Evolutionary conservation across 2,113 vertebrate genomes (phyloP).

Genomic region (Phylloscopus trochiloides): DNA sequence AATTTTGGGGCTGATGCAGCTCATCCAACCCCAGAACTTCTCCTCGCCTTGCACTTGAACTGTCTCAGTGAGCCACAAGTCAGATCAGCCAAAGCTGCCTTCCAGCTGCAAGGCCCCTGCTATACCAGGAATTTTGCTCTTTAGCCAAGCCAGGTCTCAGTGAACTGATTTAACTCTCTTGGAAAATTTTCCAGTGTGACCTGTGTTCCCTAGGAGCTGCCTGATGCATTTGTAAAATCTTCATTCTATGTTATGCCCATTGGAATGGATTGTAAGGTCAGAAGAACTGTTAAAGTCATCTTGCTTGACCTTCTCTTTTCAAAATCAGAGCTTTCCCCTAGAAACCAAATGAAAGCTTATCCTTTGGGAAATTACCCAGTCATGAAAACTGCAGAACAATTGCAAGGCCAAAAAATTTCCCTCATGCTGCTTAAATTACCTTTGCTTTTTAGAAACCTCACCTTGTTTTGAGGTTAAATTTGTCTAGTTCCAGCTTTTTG

Average conservation of each 20-base stretch:
- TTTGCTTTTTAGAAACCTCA: background rate
- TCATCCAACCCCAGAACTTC: background rate
- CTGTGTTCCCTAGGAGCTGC: background rate
- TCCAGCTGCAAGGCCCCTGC: background rate
- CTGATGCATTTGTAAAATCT: background rate
- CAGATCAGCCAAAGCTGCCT: background rate
- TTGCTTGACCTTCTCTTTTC: background rate
- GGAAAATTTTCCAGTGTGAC: background rate
- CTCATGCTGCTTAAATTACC: background rate
- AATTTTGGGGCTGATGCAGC: background rate
- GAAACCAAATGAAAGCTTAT: background rate
- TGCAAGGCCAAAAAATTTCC: background rate
- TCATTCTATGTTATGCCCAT: background rate
- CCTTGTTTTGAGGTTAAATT: background rate
- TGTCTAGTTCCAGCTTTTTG: background rate
- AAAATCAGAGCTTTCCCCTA: background rate
- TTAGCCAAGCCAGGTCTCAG: background rate
- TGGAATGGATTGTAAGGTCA: conserved; percentile 1
- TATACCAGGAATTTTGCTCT: background rate
- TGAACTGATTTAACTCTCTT: background rate
- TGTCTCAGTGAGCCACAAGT: background rate
- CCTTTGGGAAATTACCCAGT: background rate
- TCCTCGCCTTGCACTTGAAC: background rate
- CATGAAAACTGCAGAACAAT: background rate
- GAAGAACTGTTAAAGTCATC: background rate